These are phyloP conservation scores for Pelusios castaneus DNA, from an alignment of 2,113 vertebrate species.

Conservation along the genomic window DNA sequence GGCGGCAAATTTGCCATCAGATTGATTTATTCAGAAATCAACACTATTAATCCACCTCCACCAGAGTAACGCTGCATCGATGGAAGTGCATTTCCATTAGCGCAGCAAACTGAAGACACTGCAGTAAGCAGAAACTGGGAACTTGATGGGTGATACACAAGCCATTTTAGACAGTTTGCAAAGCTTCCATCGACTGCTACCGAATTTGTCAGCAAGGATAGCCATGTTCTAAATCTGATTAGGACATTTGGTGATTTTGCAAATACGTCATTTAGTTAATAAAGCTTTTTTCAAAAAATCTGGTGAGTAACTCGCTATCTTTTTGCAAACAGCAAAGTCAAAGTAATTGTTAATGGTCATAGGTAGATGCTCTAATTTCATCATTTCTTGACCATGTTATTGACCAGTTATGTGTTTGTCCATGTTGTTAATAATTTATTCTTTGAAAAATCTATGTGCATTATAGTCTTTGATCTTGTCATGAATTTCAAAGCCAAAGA, in stretches of 20 bases:
- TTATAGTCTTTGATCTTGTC: constrained; percentile 82
- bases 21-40: too few relatives aligned
- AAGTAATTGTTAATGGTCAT: constrained; percentile 30
- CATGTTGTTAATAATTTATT: constrained; percentile 82
- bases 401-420: constrained; percentile 73
- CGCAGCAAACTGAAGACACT: too few relatives aligned
- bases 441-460: constrained; percentile 82
- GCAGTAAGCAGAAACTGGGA: too few relatives aligned
- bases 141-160: too few relatives aligned
- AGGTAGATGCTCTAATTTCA: constrained; percentile 39
- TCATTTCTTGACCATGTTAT: constrained; percentile 72
- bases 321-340: constrained; percentile 34
- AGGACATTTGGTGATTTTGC: not conserved
- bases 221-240: not conserved
- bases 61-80: too few relatives aligned
- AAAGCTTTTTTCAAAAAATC: constrained; percentile 3
- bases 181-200: too few relatives aligned
- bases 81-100: too few relatives aligned
- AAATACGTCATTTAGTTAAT: not conserved
- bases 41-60: too few relatives aligned
- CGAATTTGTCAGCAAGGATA: too few relatives aligned
- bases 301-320: constrained; percentile 15
- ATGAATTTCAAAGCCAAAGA: constrained; percentile 76
- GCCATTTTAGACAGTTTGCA: too few relatives aligned
- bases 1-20: too few relatives aligned